A percentile compares a stretch with the other conserved stretches of the same genome.
Conservation (phyloP, 2,113 vertebrate species). For the Pungitius pungitius region DNA sequence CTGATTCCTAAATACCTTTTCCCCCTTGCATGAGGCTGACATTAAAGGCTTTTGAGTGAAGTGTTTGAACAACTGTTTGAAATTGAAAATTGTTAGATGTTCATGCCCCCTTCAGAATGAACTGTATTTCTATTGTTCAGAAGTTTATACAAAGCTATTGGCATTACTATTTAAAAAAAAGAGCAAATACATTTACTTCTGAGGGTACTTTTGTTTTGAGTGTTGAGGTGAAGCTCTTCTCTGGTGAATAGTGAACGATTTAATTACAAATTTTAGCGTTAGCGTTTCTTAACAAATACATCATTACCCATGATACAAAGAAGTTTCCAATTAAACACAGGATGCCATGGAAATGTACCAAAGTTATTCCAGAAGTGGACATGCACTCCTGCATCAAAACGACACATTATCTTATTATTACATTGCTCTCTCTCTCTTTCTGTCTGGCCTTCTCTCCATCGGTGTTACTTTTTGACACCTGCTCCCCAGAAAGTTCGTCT, state of each 20-base stretch:
- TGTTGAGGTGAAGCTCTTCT: neutral
- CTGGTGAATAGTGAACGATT: neutral
- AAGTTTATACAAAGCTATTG: neutral
- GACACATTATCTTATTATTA: neutral
- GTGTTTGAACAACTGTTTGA: neutral
- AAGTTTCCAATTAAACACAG: neutral
- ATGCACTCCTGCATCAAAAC: neutral
- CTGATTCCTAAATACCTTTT: neutral
- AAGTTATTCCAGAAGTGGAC: neutral
- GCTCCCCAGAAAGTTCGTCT: constrained; percentile 60
- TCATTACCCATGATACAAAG: neutral
- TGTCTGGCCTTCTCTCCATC: neutral
- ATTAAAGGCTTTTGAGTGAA: neutral
- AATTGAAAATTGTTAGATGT: neutral
- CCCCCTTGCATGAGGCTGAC: neutral
- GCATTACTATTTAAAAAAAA: neutral
- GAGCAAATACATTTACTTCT: neutral
- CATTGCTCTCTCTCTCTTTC: neutral
- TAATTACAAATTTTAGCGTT: neutral
- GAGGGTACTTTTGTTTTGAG: neutral
- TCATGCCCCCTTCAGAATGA: neutral
- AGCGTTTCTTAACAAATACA: neutral
- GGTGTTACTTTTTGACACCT: constrained; percentile 67
- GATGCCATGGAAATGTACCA: neutral
- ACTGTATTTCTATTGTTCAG: neutral